phyloP scores from a whole-genome alignment of 2,113 vertebrate genomes.

The Mirza zaza region DNA sequence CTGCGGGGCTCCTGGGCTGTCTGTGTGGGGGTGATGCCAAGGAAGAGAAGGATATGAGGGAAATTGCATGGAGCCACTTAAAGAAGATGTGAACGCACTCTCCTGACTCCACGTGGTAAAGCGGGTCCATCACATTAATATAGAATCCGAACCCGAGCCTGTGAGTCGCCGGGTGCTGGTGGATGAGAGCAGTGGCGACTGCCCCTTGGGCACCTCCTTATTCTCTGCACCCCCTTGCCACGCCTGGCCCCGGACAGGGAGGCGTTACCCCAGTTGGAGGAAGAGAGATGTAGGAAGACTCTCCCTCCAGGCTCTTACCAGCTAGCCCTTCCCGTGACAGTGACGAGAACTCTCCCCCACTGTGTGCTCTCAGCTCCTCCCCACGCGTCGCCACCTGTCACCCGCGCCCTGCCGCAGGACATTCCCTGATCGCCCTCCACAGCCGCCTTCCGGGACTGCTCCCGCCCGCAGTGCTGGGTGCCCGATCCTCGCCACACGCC shows the following conservation, averaged over 20 bases:
- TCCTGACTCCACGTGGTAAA: not conserved
- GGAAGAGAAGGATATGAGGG: not conserved
- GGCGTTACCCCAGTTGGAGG: not conserved
- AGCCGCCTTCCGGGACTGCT: not conserved
- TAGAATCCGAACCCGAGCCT: not conserved
- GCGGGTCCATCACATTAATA: not conserved
- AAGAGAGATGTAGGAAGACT: too few relatives aligned
- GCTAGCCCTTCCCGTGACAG: not conserved
- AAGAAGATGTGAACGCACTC: not conserved
- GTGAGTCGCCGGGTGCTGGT: accelerated
- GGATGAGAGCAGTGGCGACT: not conserved
- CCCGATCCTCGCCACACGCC: accelerated
- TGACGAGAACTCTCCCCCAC: not conserved
- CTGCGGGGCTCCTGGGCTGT: not conserved
- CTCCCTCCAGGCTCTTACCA: not conserved
- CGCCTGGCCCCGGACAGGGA: not conserved
- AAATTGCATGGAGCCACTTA: not conserved
- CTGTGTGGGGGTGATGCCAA: not conserved
- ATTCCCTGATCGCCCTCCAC: too few relatives aligned
- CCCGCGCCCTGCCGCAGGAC: accelerated
- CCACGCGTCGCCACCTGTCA: accelerated
- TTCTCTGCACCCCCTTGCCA: not conserved
- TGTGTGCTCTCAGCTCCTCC: not conserved
- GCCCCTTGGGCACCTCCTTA: too few relatives aligned
- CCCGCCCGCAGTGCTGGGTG: not conserved